Evolutionary conservation across 1,140 invertebrate species (phyloP), one percentile per base, ranked within the genome.

Genomic region (Aphelenchoides fujianensis): DNA sequence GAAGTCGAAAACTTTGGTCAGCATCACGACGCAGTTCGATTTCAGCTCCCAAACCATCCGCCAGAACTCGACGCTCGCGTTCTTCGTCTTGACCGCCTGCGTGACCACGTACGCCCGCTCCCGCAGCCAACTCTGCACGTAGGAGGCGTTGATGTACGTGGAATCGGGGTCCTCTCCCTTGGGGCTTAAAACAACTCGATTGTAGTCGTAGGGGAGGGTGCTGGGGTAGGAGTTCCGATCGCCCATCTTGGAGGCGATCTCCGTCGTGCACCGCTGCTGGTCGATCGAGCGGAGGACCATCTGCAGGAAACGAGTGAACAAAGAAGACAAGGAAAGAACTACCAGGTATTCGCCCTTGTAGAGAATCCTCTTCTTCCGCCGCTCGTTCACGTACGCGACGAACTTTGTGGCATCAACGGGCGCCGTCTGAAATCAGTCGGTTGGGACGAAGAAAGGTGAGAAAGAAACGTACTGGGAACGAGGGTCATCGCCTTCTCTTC

Each of bases 341-440:
- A 82, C 83, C 70, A 83, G 68, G 66, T 79, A 83, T 76, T 83
- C 82, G 64, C 82, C 82, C 61, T 84, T 83, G 68, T 83, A 83
- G n/a, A 83, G 62, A 77, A 83, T 83, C 68, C 79, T 54, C 63
- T 83, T 83, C 61, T 83, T 83, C 23, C 82, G 54, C 31, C 82
- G 48, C 54, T 83, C 82, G 27, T 72, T 71, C n/a, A 83, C 82
- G 55, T 84, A 83, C 3, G 83, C 81, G 23, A 83, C 83, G 69
- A 83, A 83, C 62, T 82, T 82, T 48, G 74, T 72, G 19, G 81
- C 82, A 69, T 84, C 83, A 27, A 83, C 78, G 1, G 82, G 82
- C 34, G 75, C 72, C n/a, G 81, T 74, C n/a, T n/a, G n/a, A n/a
- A n/a, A n/a, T n/a, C n/a, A n/a, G n/a, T n/a, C n/a, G n/a, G n/a